Evolutionary conservation across 2,113 vertebrate genomes (phyloP), one percentile per base, ranked within the genome.

Genomic region (Oenanthe melanoleuca): DNA sequence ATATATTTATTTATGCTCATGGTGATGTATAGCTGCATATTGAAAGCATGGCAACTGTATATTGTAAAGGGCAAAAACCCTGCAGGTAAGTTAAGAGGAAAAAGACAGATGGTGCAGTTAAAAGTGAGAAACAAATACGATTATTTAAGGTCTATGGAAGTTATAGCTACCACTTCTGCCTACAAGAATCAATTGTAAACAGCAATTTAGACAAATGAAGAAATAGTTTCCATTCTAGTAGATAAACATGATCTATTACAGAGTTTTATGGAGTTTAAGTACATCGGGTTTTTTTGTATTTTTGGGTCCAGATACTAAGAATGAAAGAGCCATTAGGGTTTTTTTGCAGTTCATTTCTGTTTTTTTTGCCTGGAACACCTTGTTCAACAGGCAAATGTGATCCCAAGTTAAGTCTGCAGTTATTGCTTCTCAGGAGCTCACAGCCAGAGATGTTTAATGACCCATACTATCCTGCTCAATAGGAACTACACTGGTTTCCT

Each of bases 391-490:
- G 89, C 97, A 98, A 97, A 97, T 94, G 87, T 24, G 44, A 97
- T 97, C 95, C 84, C 17, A 80, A 93, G 88, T 95, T 94, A 86
- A 91, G 86, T 90, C 90, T 97, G 86, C 92, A 96, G 91, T 94
- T 96, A 94, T 91, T 95, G 75, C 84, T 92, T 97, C 85, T 95
- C 77, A 94, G 94, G 73, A 91, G 91, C 81, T 93, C 95, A 95
- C 79, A 97, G 81, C 45, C 94, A 96, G 97, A 98, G 96, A 93
- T 98, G 96, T 98, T 98, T 97, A 98, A 98, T 97, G 98, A 98
- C 97, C 97, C 79, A 1, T 98, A 97, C 84, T 98, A 97, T 93
- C 93, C 97, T 92, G 72, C 96, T 97, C 97, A 98, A 84, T 97
- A 97, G 97, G 93, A 98, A 89, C 91, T 98, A 96, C 97, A 98